phyloP scores from a whole-genome alignment of 2,797 vertebrate species.

The Oreortyx pictus region DNA sequence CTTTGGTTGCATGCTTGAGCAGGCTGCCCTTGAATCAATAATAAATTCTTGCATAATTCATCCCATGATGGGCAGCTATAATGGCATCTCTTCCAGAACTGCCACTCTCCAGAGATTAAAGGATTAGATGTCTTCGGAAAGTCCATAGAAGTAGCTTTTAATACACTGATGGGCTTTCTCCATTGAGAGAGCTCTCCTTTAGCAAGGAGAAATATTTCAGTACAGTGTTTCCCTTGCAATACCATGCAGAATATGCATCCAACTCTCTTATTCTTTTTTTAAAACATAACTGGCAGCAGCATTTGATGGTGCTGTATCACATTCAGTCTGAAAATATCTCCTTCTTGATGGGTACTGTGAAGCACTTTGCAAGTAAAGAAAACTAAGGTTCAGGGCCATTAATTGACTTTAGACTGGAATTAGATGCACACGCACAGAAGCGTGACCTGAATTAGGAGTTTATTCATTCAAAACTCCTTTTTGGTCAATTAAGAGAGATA shows the following conservation, averaged over 20 bases:
- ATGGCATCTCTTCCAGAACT: constrained; percentile 53
- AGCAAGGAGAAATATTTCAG: background rate
- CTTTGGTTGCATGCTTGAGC: constrained; percentile 4
- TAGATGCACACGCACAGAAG: background rate
- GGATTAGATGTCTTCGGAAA: constrained; percentile 36
- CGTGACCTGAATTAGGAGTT: background rate
- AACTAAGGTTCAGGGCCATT: background rate
- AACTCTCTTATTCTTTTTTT: background rate
- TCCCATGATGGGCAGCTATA: constrained; percentile 31
- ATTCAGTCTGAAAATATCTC: background rate
- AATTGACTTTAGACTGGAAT: background rate
- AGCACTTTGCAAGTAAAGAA: background rate
- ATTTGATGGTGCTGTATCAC: background rate
- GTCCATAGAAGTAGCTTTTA: constrained; percentile 24
- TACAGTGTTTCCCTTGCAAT: constrained; percentile 51
- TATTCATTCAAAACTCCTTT: background rate
- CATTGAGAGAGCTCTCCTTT: constrained; percentile 8
- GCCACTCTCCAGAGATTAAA: constrained; percentile 8
- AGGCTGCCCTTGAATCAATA: constrained; percentile 49
- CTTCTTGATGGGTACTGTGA: background rate
- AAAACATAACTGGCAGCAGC: background rate
- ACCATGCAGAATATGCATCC: constrained; percentile 31
- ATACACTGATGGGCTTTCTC: constrained; percentile 15
- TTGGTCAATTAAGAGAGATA: background rate
- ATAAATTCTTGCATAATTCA: constrained; percentile 65